Evolutionary conservation across 2,113 vertebrate genomes (phyloP).

Genomic region (Epinephelus cyanopodus): DNA sequence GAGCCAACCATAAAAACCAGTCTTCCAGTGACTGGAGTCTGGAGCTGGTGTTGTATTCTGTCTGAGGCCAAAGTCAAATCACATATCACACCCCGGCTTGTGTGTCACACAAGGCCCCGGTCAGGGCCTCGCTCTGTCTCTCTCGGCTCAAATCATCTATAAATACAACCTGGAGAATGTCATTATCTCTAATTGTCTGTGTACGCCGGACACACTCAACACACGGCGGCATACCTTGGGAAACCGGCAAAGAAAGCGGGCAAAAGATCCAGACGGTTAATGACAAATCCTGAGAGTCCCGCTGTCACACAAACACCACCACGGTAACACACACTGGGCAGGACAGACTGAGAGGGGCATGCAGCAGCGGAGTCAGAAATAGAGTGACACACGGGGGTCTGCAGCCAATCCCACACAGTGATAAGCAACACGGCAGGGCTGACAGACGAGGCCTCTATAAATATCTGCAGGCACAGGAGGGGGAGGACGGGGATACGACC

Average conservation of each 20-base stretch:
- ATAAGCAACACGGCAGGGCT: slow-evolving; percentile 76
- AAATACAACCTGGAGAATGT: slow-evolving; percentile 40
- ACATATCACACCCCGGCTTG: neutral
- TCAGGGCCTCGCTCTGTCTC: neutral
- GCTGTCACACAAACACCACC: slow-evolving; percentile 55
- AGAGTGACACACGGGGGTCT: slow-evolving; percentile 63
- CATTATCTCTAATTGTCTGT: neutral
- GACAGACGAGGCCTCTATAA: slow-evolving; percentile 90
- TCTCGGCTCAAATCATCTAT: no score
- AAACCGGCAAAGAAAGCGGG: neutral
- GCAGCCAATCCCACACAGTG: slow-evolving; percentile 44
- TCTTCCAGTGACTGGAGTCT: no score
- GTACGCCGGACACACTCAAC: neutral
- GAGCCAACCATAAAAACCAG: neutral
- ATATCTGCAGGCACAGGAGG: slow-evolving; percentile 82
- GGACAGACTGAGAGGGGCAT: slow-evolving; percentile 49
- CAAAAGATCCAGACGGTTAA: slow-evolving; percentile 52
- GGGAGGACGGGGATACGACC: slow-evolving; percentile 59
- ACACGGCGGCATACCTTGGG: slow-evolving; percentile 61
- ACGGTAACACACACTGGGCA: slow-evolving; percentile 31
- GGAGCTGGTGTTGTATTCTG: neutral
- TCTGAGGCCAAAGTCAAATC: slow-evolving; percentile 42
- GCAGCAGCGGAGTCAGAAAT: slow-evolving; percentile 76
- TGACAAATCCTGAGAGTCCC: slow-evolving; percentile 36
- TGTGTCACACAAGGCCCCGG: neutral